phyloP scores from a whole-genome alignment of 2,797 vertebrate species.

The Clarias platycephalus region DNA sequence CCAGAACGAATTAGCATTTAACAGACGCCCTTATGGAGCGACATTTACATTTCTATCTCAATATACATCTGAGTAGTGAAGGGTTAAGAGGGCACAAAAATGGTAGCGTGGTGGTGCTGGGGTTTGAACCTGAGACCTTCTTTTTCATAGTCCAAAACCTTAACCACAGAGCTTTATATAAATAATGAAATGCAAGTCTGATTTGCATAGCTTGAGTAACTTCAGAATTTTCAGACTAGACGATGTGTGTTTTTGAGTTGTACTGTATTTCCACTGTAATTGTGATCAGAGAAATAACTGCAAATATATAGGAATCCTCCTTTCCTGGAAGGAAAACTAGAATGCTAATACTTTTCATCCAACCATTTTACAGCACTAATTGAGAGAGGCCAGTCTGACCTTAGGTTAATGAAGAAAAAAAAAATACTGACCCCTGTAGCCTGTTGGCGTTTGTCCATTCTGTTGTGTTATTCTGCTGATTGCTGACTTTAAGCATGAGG shows the following conservation, averaged over 20 bases:
- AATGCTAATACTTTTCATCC: neutral
- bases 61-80: no score
- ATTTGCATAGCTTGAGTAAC: neutral
- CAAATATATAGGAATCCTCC: neutral
- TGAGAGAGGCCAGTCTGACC: slow-evolving; percentile 1
- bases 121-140: no score
- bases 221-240: neutral
- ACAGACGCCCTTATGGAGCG: no score
- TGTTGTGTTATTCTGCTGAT: slow-evolving; percentile 15
- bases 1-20: no score
- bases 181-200: neutral
- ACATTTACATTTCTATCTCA: no score
- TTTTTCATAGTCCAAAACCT: no score
- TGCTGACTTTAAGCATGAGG: slow-evolving; percentile 21
- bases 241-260: no score
- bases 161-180: neutral
- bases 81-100: no score
- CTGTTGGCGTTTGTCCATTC: neutral
- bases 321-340: neutral
- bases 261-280: neutral
- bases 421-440: slow-evolving; percentile 18
- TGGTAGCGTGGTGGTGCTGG: no score
- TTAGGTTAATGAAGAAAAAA: neutral
- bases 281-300: neutral
- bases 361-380: neutral